phyloP scores from a whole-genome alignment of 1,140 invertebrate genomes.

The Eurytemora carolleeae region DNA sequence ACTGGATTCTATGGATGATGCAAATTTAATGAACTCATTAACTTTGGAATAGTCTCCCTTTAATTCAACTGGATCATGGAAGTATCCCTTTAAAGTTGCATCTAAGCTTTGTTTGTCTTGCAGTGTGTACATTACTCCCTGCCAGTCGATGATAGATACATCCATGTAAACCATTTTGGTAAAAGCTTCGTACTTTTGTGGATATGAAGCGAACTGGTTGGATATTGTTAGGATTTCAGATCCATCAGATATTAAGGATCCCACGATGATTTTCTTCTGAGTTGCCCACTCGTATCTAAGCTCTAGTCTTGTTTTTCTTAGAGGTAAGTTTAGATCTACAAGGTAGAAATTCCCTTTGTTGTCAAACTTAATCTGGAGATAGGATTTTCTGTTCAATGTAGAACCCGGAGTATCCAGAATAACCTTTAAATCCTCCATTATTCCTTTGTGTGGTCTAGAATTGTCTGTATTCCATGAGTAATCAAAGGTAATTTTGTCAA shows the following conservation, averaged over 20 bases:
- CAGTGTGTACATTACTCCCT: background rate
- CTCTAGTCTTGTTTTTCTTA: background rate
- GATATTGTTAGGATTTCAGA: background rate
- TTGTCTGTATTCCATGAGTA: constrained; percentile 3
- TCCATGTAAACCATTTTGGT: background rate
- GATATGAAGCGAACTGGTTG: background rate
- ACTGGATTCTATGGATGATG: no score
- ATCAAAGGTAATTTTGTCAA: background rate
- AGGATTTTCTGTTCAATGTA: background rate
- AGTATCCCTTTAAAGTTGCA: background rate
- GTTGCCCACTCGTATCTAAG: background rate
- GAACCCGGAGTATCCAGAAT: constrained; percentile 13
- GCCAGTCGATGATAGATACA: background rate
- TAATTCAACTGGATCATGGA: background rate
- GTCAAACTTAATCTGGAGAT: constrained; percentile 2
- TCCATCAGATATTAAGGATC: background rate
- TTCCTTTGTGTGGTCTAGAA: background rate
- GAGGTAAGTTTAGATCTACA: constrained; percentile 7
- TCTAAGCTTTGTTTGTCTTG: constrained; percentile 1
- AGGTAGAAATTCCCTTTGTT: background rate
- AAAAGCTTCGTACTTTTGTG: background rate
- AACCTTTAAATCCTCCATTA: background rate
- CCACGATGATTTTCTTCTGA: background rate
- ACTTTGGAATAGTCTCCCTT: constrained; percentile 4
- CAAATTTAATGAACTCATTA: no score